Conservation (phyloP, 2,888 invertebrate genomes). For the Amphipoea oculea region DNA sequence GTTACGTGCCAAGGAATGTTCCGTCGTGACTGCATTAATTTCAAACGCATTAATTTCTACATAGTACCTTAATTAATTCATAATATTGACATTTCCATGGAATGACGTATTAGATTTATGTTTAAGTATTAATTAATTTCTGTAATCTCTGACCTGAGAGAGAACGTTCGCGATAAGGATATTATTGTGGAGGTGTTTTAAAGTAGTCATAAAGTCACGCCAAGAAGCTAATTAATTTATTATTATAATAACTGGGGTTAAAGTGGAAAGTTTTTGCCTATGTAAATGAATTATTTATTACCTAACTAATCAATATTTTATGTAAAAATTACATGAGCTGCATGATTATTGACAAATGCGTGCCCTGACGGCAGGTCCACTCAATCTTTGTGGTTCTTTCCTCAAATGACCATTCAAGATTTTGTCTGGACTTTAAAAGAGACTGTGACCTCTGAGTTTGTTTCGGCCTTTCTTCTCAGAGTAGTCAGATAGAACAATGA, state of each 20-base stretch:
- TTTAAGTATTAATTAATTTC: conserved; percentile 41
- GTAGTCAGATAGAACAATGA: neutral
- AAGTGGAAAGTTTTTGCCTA: conserved; percentile 18
- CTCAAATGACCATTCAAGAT: neutral
- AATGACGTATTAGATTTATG: conserved; percentile 45
- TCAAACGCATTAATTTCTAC: conserved; percentile 20
- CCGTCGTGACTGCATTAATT: conserved; percentile 8
- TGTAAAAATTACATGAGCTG: neutral
- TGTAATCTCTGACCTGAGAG: conserved; percentile 48
- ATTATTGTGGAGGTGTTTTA: conserved; percentile 41
- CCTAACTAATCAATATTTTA: neutral
- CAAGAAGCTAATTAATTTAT: conserved; percentile 35
- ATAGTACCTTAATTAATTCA: conserved; percentile 23
- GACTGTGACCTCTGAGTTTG: too few species aligned
- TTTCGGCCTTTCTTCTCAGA: neutral
- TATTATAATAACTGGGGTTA: conserved; percentile 16
- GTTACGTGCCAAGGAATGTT: conserved; percentile 2
- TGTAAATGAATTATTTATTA: neutral
- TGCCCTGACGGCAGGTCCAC: neutral
- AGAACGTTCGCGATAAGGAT: conserved; percentile 40
- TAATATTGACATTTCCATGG: conserved; percentile 48
- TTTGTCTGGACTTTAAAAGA: neutral
- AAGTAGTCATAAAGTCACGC: conserved; percentile 32
- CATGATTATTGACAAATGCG: neutral
- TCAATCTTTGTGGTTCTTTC: neutral